A percentile compares a stretch with the other conserved stretches of the same genome.
phyloP scores from a whole-genome alignment of 2,797 vertebrate genomes.

The Enteromius argenteus region DNA sequence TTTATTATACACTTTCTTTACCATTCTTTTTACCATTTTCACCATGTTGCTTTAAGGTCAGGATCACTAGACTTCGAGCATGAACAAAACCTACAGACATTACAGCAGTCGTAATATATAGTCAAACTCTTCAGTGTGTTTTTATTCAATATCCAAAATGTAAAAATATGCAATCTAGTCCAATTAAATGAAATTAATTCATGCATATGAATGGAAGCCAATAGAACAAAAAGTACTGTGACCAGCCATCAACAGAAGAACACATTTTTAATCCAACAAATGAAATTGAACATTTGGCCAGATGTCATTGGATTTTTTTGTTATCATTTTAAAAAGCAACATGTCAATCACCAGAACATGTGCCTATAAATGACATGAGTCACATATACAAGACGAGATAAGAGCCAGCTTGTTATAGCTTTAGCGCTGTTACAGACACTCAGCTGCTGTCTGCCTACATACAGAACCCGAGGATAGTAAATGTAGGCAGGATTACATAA shows the following conservation, averaged over 20 bases:
- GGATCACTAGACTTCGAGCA: neutral
- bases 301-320: neutral
- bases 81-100: too few species aligned
- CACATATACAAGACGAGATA: neutral
- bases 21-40: neutral
- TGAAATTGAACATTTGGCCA: neutral
- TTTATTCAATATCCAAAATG: neutral
- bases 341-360: neutral
- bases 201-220: neutral
- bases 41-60: neutral
- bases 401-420: neutral
- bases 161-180: neutral
- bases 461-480: constrained; percentile 6
- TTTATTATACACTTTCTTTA: neutral
- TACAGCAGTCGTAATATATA: neutral
- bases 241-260: neutral
- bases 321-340: neutral
- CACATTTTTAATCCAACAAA: neutral
- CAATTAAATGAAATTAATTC: neutral
- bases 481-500: constrained; percentile 23
- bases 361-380: neutral
- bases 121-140: neutral
- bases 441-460: constrained; percentile 30
- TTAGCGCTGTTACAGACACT: neutral
- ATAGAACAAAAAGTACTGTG: neutral